Evolutionary conservation across 2,888 invertebrate genomes (phyloP), one percentile per base, ranked within the genome.

Genomic region (Mantis religiosa): DNA sequence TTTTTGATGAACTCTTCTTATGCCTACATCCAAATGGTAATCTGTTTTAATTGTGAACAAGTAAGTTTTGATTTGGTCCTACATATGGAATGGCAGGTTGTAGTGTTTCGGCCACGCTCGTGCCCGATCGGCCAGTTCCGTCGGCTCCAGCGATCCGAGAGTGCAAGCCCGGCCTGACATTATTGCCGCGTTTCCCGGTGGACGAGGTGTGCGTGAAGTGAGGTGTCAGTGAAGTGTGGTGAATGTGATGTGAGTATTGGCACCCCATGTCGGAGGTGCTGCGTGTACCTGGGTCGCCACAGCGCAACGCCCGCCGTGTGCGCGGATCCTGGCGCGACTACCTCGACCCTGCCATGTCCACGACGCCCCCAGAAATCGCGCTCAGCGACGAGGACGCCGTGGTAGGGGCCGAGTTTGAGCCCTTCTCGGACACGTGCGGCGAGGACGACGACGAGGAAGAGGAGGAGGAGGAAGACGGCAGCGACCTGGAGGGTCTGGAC

Each of bases 401-500:
- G 25, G 94, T 94, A 41, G 94, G 94, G 91, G 94, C 94, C 91
- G 94, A 94, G 91, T 93, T 94, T 91, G 95, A 95, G 91, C 94
- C 95, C 91, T 95, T 95, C 91, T 94, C 94, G 91, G 95, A 95
- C 89, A 91, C 91, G 82, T 91, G 91, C 85, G 91, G 90, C 30
- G 90, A 90, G 25, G 88, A 83, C 28, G 83, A 83, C 34, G 86
- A 86, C 25, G 54, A 41, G 54, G 86, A 86, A 28, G 86, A 86
- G 9, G 86, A 86, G 91, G 93, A 85, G 2, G 47, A n/a, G 28
- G 86, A 86, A 93, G 90, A 89, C 82, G 91, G 91, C 54, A 91
- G 91, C 92, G 96, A 96, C 92, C 95, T 96, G 95, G 96, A 96
- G 91, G 95, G 96, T 90, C 93, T 96, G 91, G 96, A 96, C 93